Evolutionary conservation across 2,888 invertebrate genomes (phyloP), one percentile per base, ranked within the genome.

Genomic region (Cyclophora albipunctata): DNA sequence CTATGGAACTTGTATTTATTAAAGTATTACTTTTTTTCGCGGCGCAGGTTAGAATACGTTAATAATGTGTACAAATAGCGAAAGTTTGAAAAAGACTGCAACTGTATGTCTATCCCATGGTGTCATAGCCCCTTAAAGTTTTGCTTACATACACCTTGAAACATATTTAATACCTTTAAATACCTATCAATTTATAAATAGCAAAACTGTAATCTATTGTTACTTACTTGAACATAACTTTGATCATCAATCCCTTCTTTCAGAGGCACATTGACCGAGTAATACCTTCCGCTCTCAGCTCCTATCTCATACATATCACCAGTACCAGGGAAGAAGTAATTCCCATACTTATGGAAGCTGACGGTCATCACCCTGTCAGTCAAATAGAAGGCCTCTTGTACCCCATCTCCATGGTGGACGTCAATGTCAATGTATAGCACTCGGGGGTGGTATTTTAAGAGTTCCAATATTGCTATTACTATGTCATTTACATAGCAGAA

Each of bases 401-500:
- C 98, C 0, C 97, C 97, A 71, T 98, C 97, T 0, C 96, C 96
- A 64, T 99, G 99, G 79, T 99, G 99, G 0, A 99, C 99, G 71
- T 99, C 99, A 53, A 99, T 99, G 73, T 99, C 99, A 56, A 99
- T 97, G 75, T 99, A 99, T 3, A 99, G 86, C 0, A 99, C 99
- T 52, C 99, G 89, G 0, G 96, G 95, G 73, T 99, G 96, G 73
- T 97, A 96, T 73, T 98, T 98, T 0, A 99, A 82, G 4, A 99
- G 89, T 78, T 99, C 99, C 47, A 99, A 81, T 66, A 99, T 98
- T 2, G 96, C 97, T 67, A 99, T 96, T 0, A 99, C 99, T 63
- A 99, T 99, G 75, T 99, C 99, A 73, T 99, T 99, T 1, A 99
- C 98, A 67, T 99, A 99, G 79, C 99, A 99, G 78, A 99, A 99